Percentiles rank a stretch among this genome's conserved stretches.
These are phyloP conservation scores for Callocephalon fimbriatum DNA, from an alignment of 2,113 vertebrate genomes.

Conservation along the genomic window DNA sequence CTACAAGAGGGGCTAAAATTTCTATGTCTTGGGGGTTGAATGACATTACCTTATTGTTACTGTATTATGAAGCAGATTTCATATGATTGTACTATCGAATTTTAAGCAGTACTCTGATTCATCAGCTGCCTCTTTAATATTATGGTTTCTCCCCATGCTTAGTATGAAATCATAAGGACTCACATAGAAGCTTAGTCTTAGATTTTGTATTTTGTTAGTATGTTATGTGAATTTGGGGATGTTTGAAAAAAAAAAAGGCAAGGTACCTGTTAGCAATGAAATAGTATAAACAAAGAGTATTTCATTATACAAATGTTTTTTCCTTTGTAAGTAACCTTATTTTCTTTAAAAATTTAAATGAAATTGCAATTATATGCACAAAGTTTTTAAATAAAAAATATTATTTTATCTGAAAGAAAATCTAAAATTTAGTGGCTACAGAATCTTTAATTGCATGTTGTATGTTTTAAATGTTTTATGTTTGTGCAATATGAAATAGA, in stretches of 20 bases:
- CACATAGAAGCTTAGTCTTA: background rate
- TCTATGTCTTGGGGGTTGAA: background rate
- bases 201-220: no score
- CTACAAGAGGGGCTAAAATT: background rate
- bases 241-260: background rate
- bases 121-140: background rate
- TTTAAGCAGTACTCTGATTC: background rate
- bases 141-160: background rate
- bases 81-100: background rate
- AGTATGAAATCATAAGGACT: background rate
- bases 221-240: no score
- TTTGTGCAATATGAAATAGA: accelerated
- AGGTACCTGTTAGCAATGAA: background rate
- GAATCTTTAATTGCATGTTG: background rate
- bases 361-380: background rate
- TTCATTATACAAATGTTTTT: background rate
- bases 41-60: background rate
- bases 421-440: background rate
- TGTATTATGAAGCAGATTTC: background rate
- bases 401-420: background rate
- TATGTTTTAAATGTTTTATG: background rate
- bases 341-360: background rate
- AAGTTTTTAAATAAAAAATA: background rate
- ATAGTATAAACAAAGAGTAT: background rate
- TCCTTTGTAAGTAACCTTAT: background rate